A percentile compares a stretch with the other conserved stretches of the same genome.
These are phyloP conservation scores for Tetragnatha montana DNA, from an alignment of 2,888 invertebrate species.

Conservation along the genomic window DNA sequence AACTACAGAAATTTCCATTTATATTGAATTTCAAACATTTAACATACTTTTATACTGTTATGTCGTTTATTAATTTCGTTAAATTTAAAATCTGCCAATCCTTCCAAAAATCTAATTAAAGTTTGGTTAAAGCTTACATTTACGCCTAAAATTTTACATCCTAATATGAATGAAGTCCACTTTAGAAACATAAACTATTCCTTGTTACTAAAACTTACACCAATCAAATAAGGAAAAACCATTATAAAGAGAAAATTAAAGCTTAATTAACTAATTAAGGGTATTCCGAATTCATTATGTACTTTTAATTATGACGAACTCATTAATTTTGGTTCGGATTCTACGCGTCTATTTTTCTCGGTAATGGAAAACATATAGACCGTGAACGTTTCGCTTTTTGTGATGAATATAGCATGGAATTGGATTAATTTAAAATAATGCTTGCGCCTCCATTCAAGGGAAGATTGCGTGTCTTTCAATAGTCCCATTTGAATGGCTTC, in stretches of 20 bases:
- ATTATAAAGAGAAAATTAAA: conserved; percentile 5
- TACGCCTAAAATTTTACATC: too few relatives aligned
- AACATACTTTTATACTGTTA: too few relatives aligned
- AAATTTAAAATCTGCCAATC: too few relatives aligned
- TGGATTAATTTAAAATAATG: neutral
- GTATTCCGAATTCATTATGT: neutral
- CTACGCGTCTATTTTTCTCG: neutral
- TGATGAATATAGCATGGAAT: neutral
- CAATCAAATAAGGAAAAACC: conserved; percentile 2
- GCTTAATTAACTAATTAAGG: conserved; percentile 20
- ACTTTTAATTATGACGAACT: neutral
- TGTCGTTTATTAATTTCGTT: too few relatives aligned
- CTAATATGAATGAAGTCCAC: too few relatives aligned
- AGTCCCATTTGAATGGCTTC: neutral
- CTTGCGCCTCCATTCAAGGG: conserved; percentile 8
- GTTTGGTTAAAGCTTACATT: too few relatives aligned
- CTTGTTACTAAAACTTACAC: neutral
- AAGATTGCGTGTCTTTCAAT: conserved; percentile 3
- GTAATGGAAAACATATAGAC: neutral
- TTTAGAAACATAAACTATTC: neutral
- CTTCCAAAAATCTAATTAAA: too few relatives aligned
- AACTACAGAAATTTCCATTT: too few relatives aligned
- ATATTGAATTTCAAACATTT: too few relatives aligned
- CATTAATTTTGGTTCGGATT: neutral
- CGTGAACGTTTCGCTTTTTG: neutral